phyloP scores from a whole-genome alignment of 1,140 invertebrate species.

The Diabrotica virgifera region DNA sequence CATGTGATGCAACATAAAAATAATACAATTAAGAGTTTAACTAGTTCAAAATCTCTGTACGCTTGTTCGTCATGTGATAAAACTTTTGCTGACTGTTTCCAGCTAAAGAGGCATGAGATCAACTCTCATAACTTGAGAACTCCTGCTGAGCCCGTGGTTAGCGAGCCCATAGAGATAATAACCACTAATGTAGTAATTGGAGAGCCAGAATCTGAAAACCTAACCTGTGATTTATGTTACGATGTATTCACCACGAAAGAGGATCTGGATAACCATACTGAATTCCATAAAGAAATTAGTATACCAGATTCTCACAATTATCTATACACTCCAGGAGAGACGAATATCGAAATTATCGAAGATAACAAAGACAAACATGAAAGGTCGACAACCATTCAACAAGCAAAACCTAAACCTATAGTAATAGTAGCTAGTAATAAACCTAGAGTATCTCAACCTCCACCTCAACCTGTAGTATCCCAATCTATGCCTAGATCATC shows the following conservation, averaged over 20 bases:
- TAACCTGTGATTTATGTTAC: slow-evolving; percentile 28
- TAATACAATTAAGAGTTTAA: neutral
- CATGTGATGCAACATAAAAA: slow-evolving; percentile 27
- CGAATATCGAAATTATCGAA: slow-evolving; percentile 9
- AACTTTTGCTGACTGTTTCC: slow-evolving; percentile 22
- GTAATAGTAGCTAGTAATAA: neutral
- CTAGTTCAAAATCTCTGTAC: slow-evolving; percentile 14
- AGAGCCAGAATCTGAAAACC: slow-evolving; percentile 11
- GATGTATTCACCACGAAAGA: slow-evolving; percentile 26
- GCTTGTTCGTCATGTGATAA: slow-evolving; percentile 16
- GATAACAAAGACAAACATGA: slow-evolving; percentile 10
- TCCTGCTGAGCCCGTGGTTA: neutral
- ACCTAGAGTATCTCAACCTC: too few relatives aligned
- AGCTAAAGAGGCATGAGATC: slow-evolving; percentile 23
- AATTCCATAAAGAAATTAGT: slow-evolving; percentile 18
- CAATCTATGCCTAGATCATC: too few relatives aligned
- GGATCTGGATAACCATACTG: slow-evolving; percentile 22
- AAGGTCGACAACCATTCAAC: slow-evolving; percentile 9
- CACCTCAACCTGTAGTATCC: too few relatives aligned
- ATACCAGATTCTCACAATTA: too few relatives aligned
- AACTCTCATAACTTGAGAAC: slow-evolving; percentile 11
- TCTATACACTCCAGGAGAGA: too few relatives aligned
- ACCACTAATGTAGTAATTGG: neutral
- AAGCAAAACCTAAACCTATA: neutral
- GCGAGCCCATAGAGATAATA: slow-evolving; percentile 7